Base-by-base conservation (phyloP, 2,888 invertebrate genomes). In the Brenthis ino region DNA sequence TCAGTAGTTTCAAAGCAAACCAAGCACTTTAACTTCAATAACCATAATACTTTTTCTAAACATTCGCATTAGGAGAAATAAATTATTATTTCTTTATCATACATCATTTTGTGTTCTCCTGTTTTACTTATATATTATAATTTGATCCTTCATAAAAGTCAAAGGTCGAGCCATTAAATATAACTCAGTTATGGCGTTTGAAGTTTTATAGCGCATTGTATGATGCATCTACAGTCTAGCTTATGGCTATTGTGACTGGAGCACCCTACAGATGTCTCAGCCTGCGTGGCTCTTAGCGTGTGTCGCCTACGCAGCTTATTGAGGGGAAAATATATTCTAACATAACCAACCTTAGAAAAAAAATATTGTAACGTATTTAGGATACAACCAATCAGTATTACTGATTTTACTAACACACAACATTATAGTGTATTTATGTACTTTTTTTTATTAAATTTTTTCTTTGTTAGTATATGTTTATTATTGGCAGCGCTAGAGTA, bases 231-330 rank as follows among this genome's bases (percentile, higher is more conserved):
- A 54, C 65, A 60, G 64, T 55, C 70, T 74, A 69, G 68, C 76
- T 73, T 67, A 71, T 68, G 68, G 74, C 76, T 71, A 78, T 82
- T 80, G 80, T 80, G 71, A 54, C 63, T 67, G 53, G 66, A 82
- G 80, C 69, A 79, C 76, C 72, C 82, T 85, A 78, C 73, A 83
- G 78, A 77, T 79, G 81, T 80, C 81, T 81, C 77, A 70, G 74
- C 20, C 64, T 64, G 63, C 57, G 60, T 72, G 73, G 73, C 77
- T 75, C 83, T 82, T 67, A 75, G 77, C 77, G 70, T 71, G 70
- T 77, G 74, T 65, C 76, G 69, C 72, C 77, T 71, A 75, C 74
- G 72, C 70, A 77, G 77, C 79, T 78, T 78, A 77, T 73, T 73
- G 77, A 64, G 67, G 72, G 64, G 37, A 50, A 50, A 58, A 11